Base-by-base conservation (phyloP, 2,888 invertebrate species). In the Aleiodes alternator region DNA sequence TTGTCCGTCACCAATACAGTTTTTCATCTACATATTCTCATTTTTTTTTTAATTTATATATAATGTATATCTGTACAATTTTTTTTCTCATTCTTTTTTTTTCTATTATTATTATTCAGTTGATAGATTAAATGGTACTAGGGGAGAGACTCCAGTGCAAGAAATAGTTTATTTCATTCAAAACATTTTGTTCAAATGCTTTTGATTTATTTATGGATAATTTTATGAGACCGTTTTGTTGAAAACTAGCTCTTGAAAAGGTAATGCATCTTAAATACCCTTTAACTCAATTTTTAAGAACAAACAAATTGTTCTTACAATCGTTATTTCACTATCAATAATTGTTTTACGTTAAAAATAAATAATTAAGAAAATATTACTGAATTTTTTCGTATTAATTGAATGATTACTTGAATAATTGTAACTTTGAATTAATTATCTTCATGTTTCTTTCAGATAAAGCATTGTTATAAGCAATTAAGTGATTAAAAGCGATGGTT, bases 141-240 rank as follows among this genome's bases (percentile, higher is more conserved):
- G 86, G 87, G 85, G 86, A 87, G 87, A 87, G 86, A 87, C 87
- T 86, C 83, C 80, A 77, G 78, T 80, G 73, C 76, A 73, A 72
- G 53, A 50, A 70, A 59, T 23, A 73, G 72, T 59, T 3, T 43
- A 38, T 31, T 38, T 14, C 38, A 48, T 64, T 64, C 64, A 43
- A 43, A 43, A 4, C 4, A 34, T 64, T 64, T 64, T 57, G 31
- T 57, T 23, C 1, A 29, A 57, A 11, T 57, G 14, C 16, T 16
- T 14, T 61, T n/a, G 61, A 14, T 7, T 11, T 34, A 38, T 56
- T 16, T 68, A 57, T 57, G 34, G 59, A 53, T 31, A 31, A 29
- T 56, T 29, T 14, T 34, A 16, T 61, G 16, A 14, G 12, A 29
- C 50, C 59, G n/a, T 50, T 50, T 69, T 69, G 59, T 51, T 38